Percentiles rank a stretch among this genome's conserved stretches.
phyloP scores from a whole-genome alignment of 2,888 invertebrate genomes.

The Conistra vaccinii region DNA sequence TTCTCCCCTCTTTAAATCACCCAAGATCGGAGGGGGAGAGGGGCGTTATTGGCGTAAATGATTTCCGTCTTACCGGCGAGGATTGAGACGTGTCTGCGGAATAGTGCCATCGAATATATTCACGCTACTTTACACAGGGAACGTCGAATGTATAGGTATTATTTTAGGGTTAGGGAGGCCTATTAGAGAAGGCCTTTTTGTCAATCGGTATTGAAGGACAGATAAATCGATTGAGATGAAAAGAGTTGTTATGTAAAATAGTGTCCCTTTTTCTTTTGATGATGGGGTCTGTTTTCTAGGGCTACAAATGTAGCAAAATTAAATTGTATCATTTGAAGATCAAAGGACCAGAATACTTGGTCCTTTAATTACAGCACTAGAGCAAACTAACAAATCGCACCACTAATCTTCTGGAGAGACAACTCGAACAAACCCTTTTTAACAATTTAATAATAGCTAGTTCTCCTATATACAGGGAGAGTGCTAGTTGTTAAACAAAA shows the following conservation, averaged over 20 bases:
- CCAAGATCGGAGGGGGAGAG: slow-evolving; percentile 57
- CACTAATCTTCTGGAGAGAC: slow-evolving; percentile 29
- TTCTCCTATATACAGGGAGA: slow-evolving; percentile 47
- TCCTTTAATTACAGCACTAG: slow-evolving; percentile 31
- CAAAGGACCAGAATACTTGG: slow-evolving; percentile 34
- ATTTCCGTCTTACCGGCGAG: slow-evolving; percentile 79
- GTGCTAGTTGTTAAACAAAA: slow-evolving; percentile 66
- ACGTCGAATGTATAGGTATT: slow-evolving; percentile 46
- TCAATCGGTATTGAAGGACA: slow-evolving; percentile 49
- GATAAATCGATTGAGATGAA: slow-evolving; percentile 51
- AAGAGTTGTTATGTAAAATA: slow-evolving; percentile 57
- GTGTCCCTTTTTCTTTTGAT: slow-evolving; percentile 52
- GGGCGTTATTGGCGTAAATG: slow-evolving; percentile 84
- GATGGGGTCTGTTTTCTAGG: slow-evolving; percentile 17
- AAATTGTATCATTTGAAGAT: slow-evolving; percentile 20
- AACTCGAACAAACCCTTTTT: slow-evolving; percentile 14
- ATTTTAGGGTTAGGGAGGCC: slow-evolving; percentile 55
- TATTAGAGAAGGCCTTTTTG: slow-evolving; percentile 54
- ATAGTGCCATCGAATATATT: slow-evolving; percentile 73
- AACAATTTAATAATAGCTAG: slow-evolving; percentile 52
- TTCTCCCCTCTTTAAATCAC: slow-evolving; percentile 77
- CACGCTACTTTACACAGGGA: slow-evolving; percentile 66
- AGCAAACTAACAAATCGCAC: slow-evolving; percentile 32
- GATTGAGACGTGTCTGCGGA: slow-evolving; percentile 72
- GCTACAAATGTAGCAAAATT: slow-evolving; percentile 14